These are phyloP conservation scores for Parus major DNA, from an alignment of 2,113 vertebrate genomes.

Conservation along the genomic window DNA sequence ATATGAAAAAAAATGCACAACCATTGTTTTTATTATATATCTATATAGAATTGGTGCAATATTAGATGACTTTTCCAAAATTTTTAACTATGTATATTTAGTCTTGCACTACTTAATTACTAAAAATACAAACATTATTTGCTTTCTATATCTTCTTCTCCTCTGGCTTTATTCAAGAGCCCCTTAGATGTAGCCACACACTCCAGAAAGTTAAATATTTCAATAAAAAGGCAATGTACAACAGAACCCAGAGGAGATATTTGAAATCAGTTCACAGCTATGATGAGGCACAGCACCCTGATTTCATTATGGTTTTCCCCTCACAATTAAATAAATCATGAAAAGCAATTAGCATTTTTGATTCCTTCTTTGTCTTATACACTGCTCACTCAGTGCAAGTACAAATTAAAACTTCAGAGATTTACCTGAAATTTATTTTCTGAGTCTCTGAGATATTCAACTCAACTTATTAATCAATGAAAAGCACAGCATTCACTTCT, in stretches of 20 bases:
- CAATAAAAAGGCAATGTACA: neutral
- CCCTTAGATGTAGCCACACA: rapidly evolving
- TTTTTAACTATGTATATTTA: neutral
- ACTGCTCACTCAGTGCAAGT: neutral
- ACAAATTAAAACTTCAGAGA: neutral
- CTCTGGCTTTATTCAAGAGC: neutral
- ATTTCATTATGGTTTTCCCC: neutral
- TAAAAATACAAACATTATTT: neutral
- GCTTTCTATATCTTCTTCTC: neutral
- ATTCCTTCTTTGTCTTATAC: neutral
- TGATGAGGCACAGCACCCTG: neutral
- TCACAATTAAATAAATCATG: neutral
- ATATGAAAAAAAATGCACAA: neutral
- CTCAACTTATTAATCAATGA: neutral
- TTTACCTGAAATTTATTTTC: neutral
- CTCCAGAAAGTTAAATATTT: neutral
- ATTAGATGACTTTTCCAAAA: neutral
- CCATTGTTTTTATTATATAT: neutral
- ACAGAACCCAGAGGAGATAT: neutral
- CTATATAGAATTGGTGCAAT: neutral
- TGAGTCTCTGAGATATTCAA: neutral
- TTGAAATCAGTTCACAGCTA: neutral
- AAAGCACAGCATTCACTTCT: neutral
- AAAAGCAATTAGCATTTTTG: neutral
- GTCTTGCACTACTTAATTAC: neutral